Percentiles rank a stretch among this genome's conserved stretches.
Conservation (phyloP, 2,113 vertebrate genomes). For the Poicephalus gulielmi region DNA sequence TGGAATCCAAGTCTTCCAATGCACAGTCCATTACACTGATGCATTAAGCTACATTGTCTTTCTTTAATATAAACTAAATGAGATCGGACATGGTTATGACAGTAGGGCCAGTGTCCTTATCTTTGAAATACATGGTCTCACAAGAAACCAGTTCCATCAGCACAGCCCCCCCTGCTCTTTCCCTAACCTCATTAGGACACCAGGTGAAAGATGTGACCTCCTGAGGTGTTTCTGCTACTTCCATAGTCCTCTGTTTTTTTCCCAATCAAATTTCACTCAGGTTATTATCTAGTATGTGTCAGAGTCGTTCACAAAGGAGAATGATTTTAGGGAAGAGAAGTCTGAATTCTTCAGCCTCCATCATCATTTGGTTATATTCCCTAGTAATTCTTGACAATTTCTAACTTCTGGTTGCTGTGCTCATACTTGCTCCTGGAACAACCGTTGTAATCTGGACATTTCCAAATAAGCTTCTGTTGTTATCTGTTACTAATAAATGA, state of each 20-base stretch:
- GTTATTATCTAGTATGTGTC: neutral
- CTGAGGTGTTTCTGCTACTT: neutral
- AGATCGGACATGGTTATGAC: neutral
- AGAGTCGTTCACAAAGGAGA: neutral
- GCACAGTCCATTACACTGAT: neutral
- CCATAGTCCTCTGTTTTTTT: neutral
- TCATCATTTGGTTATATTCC: neutral
- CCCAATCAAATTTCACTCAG: neutral
- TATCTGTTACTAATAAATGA: neutral
- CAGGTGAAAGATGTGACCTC: neutral
- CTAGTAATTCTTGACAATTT: neutral
- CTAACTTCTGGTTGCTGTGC: neutral
- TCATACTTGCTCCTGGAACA: neutral
- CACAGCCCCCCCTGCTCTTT: neutral
- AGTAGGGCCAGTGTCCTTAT: neutral
- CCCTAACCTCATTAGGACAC: neutral
- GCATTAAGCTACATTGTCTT: neutral
- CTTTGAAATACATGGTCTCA: neutral
- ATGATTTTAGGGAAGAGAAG: neutral
- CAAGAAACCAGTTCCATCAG: neutral
- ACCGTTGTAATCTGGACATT: neutral
- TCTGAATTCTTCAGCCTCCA: neutral
- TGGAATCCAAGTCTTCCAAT: neutral
- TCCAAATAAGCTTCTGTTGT: neutral
- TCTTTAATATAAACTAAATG: neutral